Percentiles rank a stretch among this genome's conserved stretches.
Conservation (phyloP, 2,888 invertebrate species). For the Xestobium rufovillosum region DNA sequence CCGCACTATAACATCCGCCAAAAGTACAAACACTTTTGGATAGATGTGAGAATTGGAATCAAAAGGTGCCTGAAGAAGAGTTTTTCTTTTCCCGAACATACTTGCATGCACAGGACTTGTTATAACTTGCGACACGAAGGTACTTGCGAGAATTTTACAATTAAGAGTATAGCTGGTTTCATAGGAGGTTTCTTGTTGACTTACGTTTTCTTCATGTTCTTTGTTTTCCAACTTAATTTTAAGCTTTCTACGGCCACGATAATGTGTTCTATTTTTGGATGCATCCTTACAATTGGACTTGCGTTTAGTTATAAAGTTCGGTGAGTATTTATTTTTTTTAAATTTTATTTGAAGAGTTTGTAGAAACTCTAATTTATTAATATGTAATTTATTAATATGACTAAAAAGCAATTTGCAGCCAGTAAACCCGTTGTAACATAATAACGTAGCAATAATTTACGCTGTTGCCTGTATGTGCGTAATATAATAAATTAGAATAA, state of each 20-base stretch:
- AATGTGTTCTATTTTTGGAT: conserved; percentile 55
- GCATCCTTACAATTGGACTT: conserved; percentile 56
- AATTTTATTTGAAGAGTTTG: conserved; percentile 1
- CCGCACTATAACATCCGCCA: conserved; percentile 44
- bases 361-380: no score
- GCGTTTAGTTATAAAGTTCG: conserved; percentile 54
- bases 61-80: conserved; percentile 37
- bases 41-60: conserved; percentile 40
- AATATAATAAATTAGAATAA: no score
- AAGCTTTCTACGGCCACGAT: conserved; percentile 53
- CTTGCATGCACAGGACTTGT: conserved; percentile 36
- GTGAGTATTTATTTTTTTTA: conserved; percentile 30
- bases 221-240: conserved; percentile 58
- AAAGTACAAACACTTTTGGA: conserved; percentile 45
- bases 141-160: conserved; percentile 52
- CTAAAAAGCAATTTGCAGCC: conserved; percentile 4
- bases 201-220: conserved; percentile 59
- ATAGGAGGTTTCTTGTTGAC: conserved; percentile 56
- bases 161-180: conserved; percentile 60
- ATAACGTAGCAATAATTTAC: no score
- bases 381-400: neutral
- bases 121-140: conserved; percentile 46
- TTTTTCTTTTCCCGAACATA: conserved; percentile 29
- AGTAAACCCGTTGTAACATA: no score
- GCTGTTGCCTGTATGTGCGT: no score